These are phyloP conservation scores for Hydrotaea diabolus DNA, from an alignment of 2,888 invertebrate genomes.

Conservation along the genomic window DNA sequence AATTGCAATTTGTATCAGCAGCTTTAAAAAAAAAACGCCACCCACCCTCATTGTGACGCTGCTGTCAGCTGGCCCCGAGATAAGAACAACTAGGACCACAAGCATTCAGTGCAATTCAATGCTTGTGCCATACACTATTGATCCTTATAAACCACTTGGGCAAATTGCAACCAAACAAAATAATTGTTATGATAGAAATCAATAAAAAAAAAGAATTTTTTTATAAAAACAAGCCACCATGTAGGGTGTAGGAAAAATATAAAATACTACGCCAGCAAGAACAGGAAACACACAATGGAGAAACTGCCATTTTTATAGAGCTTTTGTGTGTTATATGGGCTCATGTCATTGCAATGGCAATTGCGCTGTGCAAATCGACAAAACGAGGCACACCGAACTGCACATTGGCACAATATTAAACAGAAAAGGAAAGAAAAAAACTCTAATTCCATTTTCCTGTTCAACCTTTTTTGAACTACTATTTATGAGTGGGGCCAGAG, in stretches of 20 bases:
- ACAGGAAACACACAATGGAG: background rate
- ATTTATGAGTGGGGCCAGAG: background rate
- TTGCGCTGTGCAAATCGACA: background rate
- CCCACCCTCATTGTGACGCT: background rate
- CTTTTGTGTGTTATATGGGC: background rate
- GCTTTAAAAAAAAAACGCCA: background rate
- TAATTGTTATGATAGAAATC: conserved; percentile 61
- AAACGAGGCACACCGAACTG: background rate
- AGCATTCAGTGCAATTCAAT: background rate
- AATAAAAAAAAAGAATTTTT: conserved; percentile 59
- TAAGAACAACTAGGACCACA: background rate
- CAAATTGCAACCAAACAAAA: conserved; percentile 15
- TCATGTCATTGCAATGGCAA: conserved; percentile 8
- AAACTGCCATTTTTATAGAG: conserved; percentile 22
- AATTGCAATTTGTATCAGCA: background rate
- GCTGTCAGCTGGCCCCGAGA: background rate
- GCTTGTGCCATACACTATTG: background rate
- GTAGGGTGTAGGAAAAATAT: background rate
- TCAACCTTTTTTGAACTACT: background rate
- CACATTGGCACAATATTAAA: background rate
- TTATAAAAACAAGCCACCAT: conserved; percentile 47
- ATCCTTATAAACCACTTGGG: conserved; percentile 25
- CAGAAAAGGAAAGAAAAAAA: background rate
- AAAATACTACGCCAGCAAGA: background rate
- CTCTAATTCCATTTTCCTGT: conserved; percentile 19